Evolutionary conservation across 2,113 vertebrate species (phyloP).

Genomic region (Percina caprodes): DNA sequence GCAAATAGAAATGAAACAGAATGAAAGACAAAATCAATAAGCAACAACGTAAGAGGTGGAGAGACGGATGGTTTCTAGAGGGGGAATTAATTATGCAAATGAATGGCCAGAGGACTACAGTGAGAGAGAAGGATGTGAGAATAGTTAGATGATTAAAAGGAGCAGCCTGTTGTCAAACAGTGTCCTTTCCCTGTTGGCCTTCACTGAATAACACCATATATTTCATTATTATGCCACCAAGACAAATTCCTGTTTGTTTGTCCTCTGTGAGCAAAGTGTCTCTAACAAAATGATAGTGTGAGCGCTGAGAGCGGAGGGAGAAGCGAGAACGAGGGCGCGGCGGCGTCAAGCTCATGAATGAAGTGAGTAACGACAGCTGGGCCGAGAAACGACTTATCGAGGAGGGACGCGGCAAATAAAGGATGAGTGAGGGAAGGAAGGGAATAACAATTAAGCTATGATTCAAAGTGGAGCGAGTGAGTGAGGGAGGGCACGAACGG

Average conservation of each 20-base stretch:
- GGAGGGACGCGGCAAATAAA: slow-evolving; percentile 23
- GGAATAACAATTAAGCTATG: slow-evolving; percentile 43
- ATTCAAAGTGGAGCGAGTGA: slow-evolving; percentile 32
- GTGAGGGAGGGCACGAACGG: background rate
- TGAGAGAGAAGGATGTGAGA: background rate
- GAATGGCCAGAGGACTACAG: background rate
- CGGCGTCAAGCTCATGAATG: slow-evolving; percentile 17
- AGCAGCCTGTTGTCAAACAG: background rate
- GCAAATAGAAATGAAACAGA: background rate
- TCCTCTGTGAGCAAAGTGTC: slow-evolving; percentile 12
- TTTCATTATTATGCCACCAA: background rate
- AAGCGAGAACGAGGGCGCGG: background rate
- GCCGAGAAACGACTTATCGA: slow-evolving; percentile 17
- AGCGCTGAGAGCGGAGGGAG: background rate
- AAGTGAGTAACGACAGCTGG: slow-evolving; percentile 23
- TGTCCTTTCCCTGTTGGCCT: background rate
- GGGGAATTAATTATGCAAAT: slow-evolving; percentile 16
- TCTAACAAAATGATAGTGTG: slow-evolving; percentile 5
- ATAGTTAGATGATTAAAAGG: slow-evolving; percentile 3
- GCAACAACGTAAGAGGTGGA: background rate
- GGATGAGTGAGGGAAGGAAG: slow-evolving; percentile 27
- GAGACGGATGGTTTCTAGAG: slow-evolving; percentile 2
- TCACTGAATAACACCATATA: background rate
- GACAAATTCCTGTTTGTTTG: slow-evolving; percentile 12
- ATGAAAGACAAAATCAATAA: background rate